Evolutionary conservation across 1,140 invertebrate species (phyloP).

Genomic region (Bicyclus anynana): DNA sequence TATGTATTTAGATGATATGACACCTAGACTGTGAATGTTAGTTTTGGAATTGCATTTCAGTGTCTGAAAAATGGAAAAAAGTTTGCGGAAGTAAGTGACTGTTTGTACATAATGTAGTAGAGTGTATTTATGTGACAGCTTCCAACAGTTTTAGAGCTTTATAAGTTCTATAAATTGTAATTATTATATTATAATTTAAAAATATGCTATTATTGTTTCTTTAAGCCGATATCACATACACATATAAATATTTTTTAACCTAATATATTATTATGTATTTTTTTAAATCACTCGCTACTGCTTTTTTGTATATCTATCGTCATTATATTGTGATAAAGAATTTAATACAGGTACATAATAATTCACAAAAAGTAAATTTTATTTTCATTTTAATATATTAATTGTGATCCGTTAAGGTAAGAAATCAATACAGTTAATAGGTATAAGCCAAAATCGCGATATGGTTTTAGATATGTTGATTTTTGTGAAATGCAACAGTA

Average conservation of each 20-base stretch:
- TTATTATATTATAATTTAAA: constrained; percentile 1
- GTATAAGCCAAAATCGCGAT: too few relatives aligned
- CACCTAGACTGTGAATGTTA: constrained; percentile 66
- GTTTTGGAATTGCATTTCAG: constrained; percentile 72
- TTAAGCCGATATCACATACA: not conserved
- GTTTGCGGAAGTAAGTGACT: constrained; percentile 71
- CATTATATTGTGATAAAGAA: not conserved
- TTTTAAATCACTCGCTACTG: constrained; percentile 9
- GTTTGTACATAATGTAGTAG: constrained; percentile 49
- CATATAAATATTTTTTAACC: not conserved
- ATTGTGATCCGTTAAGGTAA: not conserved
- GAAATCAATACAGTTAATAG: not conserved
- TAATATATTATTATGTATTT: not conserved
- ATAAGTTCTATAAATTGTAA: constrained; percentile 23
- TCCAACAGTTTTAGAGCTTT: constrained; percentile 35
- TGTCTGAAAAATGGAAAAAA: constrained; percentile 76
- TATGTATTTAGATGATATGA: constrained; percentile 35
- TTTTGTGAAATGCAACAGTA: not conserved
- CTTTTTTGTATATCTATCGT: constrained; percentile 12
- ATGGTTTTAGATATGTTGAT: too few relatives aligned
- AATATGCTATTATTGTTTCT: constrained; percentile 9
- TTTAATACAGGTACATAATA: not conserved
- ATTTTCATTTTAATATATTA: not conserved
- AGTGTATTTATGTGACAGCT: constrained; percentile 38
- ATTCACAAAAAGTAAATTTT: not conserved